phyloP scores from a whole-genome alignment of 2,113 vertebrate genomes.

The Gallinago jamesoni region DNA sequence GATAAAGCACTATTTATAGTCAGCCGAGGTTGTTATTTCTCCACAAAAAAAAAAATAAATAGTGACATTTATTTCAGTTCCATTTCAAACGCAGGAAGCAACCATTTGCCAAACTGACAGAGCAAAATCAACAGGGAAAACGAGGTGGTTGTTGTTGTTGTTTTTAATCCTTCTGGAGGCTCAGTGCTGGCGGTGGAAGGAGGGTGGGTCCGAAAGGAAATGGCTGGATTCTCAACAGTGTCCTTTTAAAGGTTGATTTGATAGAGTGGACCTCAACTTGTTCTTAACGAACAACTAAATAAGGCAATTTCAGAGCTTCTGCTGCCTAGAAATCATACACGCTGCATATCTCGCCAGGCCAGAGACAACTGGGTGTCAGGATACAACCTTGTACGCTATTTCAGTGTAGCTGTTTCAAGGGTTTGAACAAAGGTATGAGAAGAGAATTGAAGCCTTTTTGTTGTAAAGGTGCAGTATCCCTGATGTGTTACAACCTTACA shows the following conservation, averaged over 20 bases:
- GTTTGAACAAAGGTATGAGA: slow-evolving; percentile 23
- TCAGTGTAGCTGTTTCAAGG: neutral
- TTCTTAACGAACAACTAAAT: neutral
- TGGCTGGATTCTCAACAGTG: neutral
- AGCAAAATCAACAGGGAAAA: slow-evolving; percentile 25
- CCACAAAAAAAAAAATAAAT: neutral
- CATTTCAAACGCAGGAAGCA: slow-evolving; percentile 61
- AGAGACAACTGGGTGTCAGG: slow-evolving; percentile 50
- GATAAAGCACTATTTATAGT: slow-evolving; percentile 29
- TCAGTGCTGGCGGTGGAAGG: slow-evolving; percentile 48
- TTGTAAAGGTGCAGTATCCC: slow-evolving; percentile 66
- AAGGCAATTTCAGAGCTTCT: slow-evolving; percentile 63
- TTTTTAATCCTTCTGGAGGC: slow-evolving; percentile 48
- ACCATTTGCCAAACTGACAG: slow-evolving; percentile 49
- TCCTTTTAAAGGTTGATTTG: neutral
- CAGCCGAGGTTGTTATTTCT: neutral
- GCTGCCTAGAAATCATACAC: slow-evolving; percentile 59
- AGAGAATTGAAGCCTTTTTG: neutral
- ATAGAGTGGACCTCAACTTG: neutral
- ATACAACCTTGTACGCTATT: neutral
- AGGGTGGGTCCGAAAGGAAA: slow-evolving; percentile 24
- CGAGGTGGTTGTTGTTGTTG: slow-evolving; percentile 55
- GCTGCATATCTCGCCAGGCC: slow-evolving; percentile 47
- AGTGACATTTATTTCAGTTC: neutral
- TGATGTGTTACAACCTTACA: neutral